These are phyloP conservation scores for Falco naumanni DNA, from an alignment of 2,797 vertebrate species.

Conservation along the genomic window DNA sequence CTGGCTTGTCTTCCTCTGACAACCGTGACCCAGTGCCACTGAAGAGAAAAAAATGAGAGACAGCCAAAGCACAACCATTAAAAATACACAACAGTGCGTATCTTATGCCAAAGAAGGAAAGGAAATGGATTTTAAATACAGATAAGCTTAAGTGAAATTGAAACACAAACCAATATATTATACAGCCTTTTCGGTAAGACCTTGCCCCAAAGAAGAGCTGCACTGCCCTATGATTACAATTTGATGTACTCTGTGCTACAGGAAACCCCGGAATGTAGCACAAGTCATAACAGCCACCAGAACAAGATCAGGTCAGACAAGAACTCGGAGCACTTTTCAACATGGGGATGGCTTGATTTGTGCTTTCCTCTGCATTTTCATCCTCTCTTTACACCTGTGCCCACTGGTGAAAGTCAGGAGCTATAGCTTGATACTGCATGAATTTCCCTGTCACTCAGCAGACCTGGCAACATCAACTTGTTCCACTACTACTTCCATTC, in stretches of 20 bases:
- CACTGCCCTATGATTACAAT: neutral
- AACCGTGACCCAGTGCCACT: conserved; percentile 63
- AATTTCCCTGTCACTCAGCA: neutral
- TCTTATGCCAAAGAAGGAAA: neutral
- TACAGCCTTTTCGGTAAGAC: neutral
- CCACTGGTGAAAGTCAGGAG: neutral
- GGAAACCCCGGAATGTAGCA: neutral
- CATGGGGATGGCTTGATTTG: neutral
- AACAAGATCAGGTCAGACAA: neutral
- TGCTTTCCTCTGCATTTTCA: neutral
- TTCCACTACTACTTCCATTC: neutral
- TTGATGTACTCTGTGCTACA: neutral
- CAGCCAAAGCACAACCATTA: conserved; percentile 28
- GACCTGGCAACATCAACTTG: neutral
- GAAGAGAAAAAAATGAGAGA: neutral
- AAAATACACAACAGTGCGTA: neutral
- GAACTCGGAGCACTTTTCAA: neutral
- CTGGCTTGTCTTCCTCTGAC: conserved; percentile 84
- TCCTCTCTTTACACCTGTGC: neutral
- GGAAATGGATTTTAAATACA: conserved; percentile 10
- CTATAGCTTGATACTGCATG: neutral
- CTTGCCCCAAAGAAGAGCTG: neutral
- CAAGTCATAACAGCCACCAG: neutral
- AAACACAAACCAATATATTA: neutral
- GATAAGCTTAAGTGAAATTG: neutral